phyloP scores from a whole-genome alignment of 1,140 invertebrate genomes.

The Drosophila nebulosa region DNA sequence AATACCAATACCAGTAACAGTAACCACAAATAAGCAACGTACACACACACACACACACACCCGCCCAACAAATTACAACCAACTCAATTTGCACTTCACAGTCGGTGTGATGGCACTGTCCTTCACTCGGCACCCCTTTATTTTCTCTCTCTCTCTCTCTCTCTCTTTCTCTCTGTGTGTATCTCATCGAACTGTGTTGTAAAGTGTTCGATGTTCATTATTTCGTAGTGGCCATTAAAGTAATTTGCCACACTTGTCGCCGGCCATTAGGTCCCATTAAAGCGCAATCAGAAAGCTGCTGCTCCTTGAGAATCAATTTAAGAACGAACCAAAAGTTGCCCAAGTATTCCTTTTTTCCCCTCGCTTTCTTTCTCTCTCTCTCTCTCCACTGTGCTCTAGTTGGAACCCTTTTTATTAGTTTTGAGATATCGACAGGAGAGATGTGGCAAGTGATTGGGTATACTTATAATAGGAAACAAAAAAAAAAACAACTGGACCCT shows the following conservation, averaged over 20 bases:
- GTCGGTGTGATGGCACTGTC: background rate
- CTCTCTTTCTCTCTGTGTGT: background rate
- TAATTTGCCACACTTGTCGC: constrained; percentile 78
- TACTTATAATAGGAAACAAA: constrained; percentile 42
- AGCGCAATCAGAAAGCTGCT: constrained; percentile 63
- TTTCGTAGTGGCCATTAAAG: constrained; percentile 68
- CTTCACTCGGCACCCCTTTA: background rate
- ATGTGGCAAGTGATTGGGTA: background rate
- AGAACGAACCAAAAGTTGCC: constrained; percentile 50
- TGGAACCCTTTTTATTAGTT: constrained; percentile 71
- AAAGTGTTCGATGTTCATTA: constrained; percentile 61
- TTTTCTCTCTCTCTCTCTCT: background rate
- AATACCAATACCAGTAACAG: constrained; percentile 11
- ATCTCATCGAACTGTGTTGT: constrained; percentile 21
- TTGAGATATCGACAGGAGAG: constrained; percentile 40
- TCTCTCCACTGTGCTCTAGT: no score
- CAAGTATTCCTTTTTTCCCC: constrained; percentile 16
- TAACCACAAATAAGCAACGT: constrained; percentile 22
- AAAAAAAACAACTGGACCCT: constrained; percentile 6
- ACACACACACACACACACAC: background rate
- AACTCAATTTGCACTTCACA: constrained; percentile 25
- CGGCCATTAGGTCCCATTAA: constrained; percentile 72
- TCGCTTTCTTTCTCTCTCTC: background rate
- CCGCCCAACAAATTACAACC: background rate
- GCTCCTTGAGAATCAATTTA: constrained; percentile 61